These are phyloP conservation scores for Coryphaenoides rupestris DNA, from an alignment of 2,113 vertebrate species.

Conservation along the genomic window DNA sequence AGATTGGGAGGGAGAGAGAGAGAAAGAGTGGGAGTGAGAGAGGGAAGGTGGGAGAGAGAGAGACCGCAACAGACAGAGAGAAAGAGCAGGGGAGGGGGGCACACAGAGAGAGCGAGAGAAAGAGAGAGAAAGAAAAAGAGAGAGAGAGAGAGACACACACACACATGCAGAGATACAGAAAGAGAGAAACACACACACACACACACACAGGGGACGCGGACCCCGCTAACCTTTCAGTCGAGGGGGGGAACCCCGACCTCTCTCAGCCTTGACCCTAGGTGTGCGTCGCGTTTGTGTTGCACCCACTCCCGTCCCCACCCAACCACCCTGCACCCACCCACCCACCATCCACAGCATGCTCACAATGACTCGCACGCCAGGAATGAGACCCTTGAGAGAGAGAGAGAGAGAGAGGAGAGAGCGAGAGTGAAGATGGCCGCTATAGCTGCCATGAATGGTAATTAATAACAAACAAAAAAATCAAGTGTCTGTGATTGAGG, in stretches of 20 bases:
- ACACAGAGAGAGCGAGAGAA: too few relatives aligned
- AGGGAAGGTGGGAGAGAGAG: too few relatives aligned
- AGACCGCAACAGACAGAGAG: too few relatives aligned
- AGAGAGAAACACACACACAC: too few relatives aligned
- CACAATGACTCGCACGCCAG: slow-evolving; percentile 40
- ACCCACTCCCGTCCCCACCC: not conserved
- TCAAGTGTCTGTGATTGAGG: slow-evolving; percentile 38
- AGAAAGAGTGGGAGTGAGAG: too few relatives aligned
- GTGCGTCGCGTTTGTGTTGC: slow-evolving; percentile 46
- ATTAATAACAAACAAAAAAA: slow-evolving; percentile 55
- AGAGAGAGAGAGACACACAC: too few relatives aligned
- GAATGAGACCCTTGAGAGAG: slow-evolving; percentile 54
- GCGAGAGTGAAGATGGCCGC: slow-evolving; percentile 41
- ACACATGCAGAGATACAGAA: too few relatives aligned
- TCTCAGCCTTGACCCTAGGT: slow-evolving; percentile 68
- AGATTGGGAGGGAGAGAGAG: too few relatives aligned
- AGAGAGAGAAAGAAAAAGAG: too few relatives aligned
- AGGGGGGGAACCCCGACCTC: slow-evolving; percentile 30
- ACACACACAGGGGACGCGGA: too few relatives aligned
- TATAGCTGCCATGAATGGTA: too few relatives aligned
- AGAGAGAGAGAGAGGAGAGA: slow-evolving; percentile 39
- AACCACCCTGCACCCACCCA: not conserved
- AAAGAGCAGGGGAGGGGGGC: too few relatives aligned
- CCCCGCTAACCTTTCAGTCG: not conserved
- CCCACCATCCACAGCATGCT: slow-evolving; percentile 12